Conservation (phyloP, 1,140 invertebrate genomes). For the Caenorhabditis elegans region DNA sequence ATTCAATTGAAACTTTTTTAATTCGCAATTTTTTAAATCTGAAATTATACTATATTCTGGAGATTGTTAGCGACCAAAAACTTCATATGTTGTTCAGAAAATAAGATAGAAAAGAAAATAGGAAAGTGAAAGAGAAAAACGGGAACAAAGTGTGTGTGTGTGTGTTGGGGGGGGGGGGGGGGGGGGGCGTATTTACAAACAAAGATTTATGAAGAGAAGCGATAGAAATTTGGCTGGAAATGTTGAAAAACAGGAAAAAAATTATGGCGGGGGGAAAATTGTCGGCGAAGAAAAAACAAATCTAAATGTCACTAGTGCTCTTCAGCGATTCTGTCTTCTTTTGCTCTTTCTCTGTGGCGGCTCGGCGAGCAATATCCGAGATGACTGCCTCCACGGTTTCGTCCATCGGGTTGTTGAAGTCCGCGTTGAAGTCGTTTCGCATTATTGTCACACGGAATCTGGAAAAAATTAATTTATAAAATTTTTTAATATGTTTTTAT, state of each 20-base stretch:
- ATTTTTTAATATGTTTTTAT: no score
- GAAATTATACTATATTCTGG: no score
- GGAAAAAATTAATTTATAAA: no score
- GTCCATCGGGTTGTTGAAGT: constrained; percentile 58
- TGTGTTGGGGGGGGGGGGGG: no score
- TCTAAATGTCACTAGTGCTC: neutral
- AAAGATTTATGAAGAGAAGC: neutral
- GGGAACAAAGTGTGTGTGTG: no score
- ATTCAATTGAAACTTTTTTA: no score
- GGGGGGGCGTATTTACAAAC: constrained; percentile 15
- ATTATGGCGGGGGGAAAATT: neutral
- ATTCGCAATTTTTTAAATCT: no score
- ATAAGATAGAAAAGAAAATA: neutral
- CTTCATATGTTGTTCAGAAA: neutral
- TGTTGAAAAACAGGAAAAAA: neutral
- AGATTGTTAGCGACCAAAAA: no score
- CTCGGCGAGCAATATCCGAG: constrained; percentile 43
- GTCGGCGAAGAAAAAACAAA: neutral
- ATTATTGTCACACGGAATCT: constrained; percentile 62
- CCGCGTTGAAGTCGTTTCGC: constrained; percentile 62
- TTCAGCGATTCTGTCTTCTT: neutral
- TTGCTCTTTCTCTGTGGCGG: constrained; percentile 29
- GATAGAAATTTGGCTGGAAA: neutral
- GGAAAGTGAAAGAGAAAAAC: neutral
- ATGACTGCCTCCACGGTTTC: constrained; percentile 47